Percentiles rank a stretch among this genome's conserved stretches.
These are phyloP conservation scores for Himantopus leucocephalus DNA, from an alignment of 2,113 vertebrate genomes.

Conservation along the genomic window DNA sequence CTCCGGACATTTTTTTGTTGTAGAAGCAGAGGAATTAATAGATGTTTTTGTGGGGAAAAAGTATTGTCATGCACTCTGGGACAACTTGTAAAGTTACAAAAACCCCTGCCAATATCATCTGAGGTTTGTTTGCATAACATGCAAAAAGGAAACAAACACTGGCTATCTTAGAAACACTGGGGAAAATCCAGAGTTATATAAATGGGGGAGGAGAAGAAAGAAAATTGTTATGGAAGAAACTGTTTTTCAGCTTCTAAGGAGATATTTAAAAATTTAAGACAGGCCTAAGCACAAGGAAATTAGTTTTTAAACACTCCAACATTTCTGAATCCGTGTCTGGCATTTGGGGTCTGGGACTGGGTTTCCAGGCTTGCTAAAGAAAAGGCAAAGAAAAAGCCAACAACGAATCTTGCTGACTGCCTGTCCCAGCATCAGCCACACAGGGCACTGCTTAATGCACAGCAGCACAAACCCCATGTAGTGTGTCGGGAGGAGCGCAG, in stretches of 20 bases:
- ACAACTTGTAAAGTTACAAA: constrained; percentile 13
- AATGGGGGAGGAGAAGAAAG: not conserved
- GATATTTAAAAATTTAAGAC: not conserved
- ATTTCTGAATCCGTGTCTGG: not conserved
- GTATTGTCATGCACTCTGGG: not conserved
- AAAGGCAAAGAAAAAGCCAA: not conserved
- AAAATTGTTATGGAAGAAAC: not conserved
- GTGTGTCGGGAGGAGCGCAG: not conserved
- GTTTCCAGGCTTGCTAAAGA: not conserved
- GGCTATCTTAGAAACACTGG: constrained; percentile 20
- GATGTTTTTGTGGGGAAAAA: not conserved
- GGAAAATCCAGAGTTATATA: constrained; percentile 48
- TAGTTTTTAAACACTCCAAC: not conserved
- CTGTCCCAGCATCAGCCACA: not conserved
- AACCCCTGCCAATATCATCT: constrained; percentile 15
- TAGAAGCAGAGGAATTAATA: not conserved
- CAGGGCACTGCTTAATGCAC: not conserved
- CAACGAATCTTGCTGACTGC: not conserved
- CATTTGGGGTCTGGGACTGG: not conserved
- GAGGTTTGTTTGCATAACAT: constrained; percentile 42
- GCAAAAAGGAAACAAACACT: constrained; percentile 38
- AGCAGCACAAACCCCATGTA: not conserved
- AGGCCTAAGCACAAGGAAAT: not conserved
- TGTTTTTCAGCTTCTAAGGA: not conserved
- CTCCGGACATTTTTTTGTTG: not conserved